Base-by-base conservation (phyloP, 2,797 vertebrate genomes). In the Champsocephalus gunnari region DNA sequence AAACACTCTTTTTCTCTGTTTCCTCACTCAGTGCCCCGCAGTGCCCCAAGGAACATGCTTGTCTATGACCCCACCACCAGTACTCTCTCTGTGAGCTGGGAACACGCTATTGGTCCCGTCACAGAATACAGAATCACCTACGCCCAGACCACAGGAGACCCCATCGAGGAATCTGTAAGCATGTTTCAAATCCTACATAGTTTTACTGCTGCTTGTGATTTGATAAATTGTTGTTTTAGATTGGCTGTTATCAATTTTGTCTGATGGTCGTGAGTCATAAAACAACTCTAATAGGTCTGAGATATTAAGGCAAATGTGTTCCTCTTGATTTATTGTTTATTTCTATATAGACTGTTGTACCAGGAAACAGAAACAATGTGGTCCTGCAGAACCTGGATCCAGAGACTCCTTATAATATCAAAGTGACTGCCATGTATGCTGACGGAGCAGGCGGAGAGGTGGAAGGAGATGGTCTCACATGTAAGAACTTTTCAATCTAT, bases 111-210 rank as follows among this genome's bases (percentile, higher is more conserved):
- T 0, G 98, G 98, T 28, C 96, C 97, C 0, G 98, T 99, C 55
- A 95, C 94, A 34, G 96, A 99, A 57, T 99, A 99, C 80, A 95
- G 96, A 75, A 97, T 99, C 71, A 95, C 96, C 86, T 99, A 99
- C 51, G 97, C 97, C 66, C 96, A 94, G 62, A 97, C 95, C 9
- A 95, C 94, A 43, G 98, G 98, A 72, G 98, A 99, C 74, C 98
- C 98, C 41, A 99, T 99, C 0, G 97, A 99, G 80, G 98, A 98
- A 95, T 96, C 94, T 57, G 98, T 99, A 95, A 96, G 98, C 93
- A 60, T 65, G 3, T 65, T 51, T 47, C 51, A 7, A 59, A 32
- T 14, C 64, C 13, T 1, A 50, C 45, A 28, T 54, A 12, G 21
- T 47, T 65, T 12, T 9, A n/a, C 14, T 53, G 38, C 16, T 65